Evolutionary conservation across 2,113 vertebrate genomes (phyloP).

Genomic region (Microtus pennsylvanicus): DNA sequence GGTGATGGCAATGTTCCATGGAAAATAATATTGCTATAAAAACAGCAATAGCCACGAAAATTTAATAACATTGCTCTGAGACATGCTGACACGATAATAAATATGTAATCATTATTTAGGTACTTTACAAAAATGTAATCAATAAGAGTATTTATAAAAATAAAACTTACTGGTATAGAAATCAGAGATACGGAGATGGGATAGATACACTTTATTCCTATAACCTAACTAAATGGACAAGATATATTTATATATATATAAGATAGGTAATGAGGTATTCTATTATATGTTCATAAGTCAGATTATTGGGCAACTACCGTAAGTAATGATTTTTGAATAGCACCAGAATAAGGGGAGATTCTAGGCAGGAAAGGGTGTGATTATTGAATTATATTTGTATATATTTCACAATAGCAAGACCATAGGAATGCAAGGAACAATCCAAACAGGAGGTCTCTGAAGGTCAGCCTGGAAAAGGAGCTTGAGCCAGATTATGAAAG

Average conservation of each 20-base stretch:
- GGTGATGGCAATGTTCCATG: constrained; percentile 74
- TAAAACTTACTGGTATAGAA: constrained; percentile 2
- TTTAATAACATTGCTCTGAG: constrained; percentile 75
- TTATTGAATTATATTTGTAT: not conserved
- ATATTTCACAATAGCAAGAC: not conserved
- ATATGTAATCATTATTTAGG: constrained; percentile 55
- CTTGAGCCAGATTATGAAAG: not conserved
- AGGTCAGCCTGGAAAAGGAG: not conserved
- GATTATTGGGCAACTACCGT: not conserved
- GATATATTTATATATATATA: not conserved
- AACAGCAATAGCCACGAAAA: constrained; percentile 73
- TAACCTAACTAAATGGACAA: not conserved
- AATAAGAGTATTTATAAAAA: constrained; percentile 49
- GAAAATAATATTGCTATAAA: constrained; percentile 77
- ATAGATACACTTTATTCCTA: not conserved
- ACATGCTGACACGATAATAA: constrained; percentile 64
- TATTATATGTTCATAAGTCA: not conserved
- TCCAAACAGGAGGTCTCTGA: accelerated
- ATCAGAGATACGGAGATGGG: not conserved
- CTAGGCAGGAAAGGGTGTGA: not conserved
- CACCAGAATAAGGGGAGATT: not conserved
- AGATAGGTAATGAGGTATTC: constrained; percentile 10
- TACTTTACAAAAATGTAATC: constrained; percentile 39
- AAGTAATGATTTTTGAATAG: constrained; percentile 18
- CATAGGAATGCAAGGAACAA: not conserved